These are phyloP conservation scores for Brachionus manjavacas DNA, from an alignment of 1,140 invertebrate species.

Conservation along the genomic window DNA sequence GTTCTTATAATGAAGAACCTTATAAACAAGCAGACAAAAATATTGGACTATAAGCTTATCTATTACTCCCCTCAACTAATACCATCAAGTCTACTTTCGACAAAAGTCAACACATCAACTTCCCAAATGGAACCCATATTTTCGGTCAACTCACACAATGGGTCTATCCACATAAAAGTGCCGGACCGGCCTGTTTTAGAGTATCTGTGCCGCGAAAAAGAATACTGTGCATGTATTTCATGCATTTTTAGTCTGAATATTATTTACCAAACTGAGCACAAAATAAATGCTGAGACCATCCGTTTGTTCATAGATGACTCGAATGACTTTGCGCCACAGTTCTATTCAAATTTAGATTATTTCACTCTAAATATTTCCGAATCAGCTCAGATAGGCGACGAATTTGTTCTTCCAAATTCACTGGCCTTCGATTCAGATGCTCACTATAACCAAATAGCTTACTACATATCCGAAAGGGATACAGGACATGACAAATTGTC, in stretches of 20 bases:
- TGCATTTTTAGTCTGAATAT: constrained; percentile 39
- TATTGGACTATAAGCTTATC: neutral
- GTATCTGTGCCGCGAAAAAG: constrained; percentile 22
- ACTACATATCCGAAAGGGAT: neutral
- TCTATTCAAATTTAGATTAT: neutral
- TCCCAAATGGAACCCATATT: constrained; percentile 5
- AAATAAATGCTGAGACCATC: constrained; percentile 33
- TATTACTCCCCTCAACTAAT: constrained; percentile 20
- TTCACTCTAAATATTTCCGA: constrained; percentile 20
- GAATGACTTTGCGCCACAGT: neutral
- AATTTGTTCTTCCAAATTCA: neutral
- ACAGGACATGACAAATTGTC: neutral
- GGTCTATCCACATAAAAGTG: neutral
- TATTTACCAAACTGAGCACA: constrained; percentile 3
- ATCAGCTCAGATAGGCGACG: constrained; percentile 26
- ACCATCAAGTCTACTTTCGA: neutral
- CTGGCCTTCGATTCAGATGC: constrained; percentile 10
- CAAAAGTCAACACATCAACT: neutral
- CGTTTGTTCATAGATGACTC: constrained; percentile 28
- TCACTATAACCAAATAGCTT: constrained; percentile 19
- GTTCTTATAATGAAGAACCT: neutral
- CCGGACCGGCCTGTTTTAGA: constrained; percentile 11
- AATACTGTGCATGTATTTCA: neutral
- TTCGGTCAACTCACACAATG: neutral
- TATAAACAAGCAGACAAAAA: neutral